A percentile compares a stretch with the other conserved stretches of the same genome.
These are phyloP conservation scores for Tyria jacobaeae DNA, from an alignment of 2,888 invertebrate genomes.

Conservation along the genomic window DNA sequence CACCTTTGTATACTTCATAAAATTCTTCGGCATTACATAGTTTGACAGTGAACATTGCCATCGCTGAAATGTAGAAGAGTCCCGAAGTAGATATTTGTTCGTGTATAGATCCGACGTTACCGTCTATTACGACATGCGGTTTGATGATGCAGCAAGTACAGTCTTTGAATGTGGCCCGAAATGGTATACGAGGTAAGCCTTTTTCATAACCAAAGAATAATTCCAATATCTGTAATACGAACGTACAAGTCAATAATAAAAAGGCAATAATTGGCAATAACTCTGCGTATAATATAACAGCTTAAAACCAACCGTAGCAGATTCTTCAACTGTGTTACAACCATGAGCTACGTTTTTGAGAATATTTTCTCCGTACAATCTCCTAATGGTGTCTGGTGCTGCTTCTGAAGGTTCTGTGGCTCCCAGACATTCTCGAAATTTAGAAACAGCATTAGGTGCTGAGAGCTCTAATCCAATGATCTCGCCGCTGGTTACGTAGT, in stretches of 20 bases:
- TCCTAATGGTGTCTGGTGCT: conserved; percentile 87
- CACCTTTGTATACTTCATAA: conserved; percentile 96
- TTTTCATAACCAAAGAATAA: conserved; percentile 73
- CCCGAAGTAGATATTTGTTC: conserved; percentile 89
- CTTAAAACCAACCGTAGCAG: conserved; percentile 62
- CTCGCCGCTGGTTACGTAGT: conserved; percentile 90
- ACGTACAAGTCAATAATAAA: neutral
- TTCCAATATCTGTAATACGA: conserved; percentile 64
- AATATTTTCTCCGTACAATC: conserved; percentile 89
- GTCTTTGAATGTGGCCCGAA: conserved; percentile 87
- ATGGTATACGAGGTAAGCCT: conserved; percentile 65
- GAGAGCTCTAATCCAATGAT: conserved; percentile 91
- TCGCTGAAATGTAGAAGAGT: conserved; percentile 91
- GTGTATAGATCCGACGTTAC: conserved; percentile 91
- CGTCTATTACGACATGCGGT: conserved; percentile 94
- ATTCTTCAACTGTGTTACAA: conserved; percentile 87
- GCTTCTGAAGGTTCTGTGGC: conserved; percentile 88
- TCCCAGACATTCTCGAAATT: conserved; percentile 89
- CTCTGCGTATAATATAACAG: neutral
- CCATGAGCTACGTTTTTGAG: conserved; percentile 91
- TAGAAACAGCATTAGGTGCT: conserved; percentile 89
- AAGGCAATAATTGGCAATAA: neutral
- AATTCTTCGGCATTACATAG: conserved; percentile 94
- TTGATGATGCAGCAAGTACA: conserved; percentile 94
- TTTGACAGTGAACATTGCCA: conserved; percentile 93